Percentiles rank a stretch among this genome's conserved stretches.
These are phyloP conservation scores for Haemorhous mexicanus DNA, from an alignment of 2,113 vertebrate genomes.

Conservation along the genomic window DNA sequence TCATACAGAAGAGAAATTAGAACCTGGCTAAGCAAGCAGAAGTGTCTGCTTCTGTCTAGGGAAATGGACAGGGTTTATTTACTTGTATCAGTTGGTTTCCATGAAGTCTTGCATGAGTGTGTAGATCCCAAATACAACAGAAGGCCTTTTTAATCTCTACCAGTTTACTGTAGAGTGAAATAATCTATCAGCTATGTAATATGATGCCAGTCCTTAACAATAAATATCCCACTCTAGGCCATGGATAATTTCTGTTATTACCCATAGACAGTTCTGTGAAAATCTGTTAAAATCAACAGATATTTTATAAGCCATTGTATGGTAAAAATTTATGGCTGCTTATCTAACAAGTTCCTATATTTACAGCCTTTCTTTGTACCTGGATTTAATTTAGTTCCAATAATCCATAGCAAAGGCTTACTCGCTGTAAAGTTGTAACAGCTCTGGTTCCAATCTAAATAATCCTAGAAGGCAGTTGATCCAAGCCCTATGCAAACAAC, in stretches of 20 bases:
- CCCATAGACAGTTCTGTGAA: background rate
- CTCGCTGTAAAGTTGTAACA: background rate
- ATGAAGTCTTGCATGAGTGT: background rate
- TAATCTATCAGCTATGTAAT: background rate
- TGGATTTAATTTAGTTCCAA: constrained; percentile 43
- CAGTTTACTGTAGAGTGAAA: background rate
- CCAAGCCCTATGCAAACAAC: constrained; percentile 38
- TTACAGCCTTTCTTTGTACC: constrained; percentile 34
- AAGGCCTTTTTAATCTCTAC: background rate
- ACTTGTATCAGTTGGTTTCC: background rate
- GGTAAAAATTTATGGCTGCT: background rate
- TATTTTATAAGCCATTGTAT: background rate
- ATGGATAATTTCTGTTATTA: background rate
- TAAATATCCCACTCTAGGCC: background rate
- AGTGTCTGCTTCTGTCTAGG: background rate
- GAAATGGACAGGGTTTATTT: background rate
- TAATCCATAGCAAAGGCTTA: constrained; percentile 33
- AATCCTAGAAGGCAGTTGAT: constrained; percentile 48
- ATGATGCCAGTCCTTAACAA: background rate
- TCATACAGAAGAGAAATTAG: background rate
- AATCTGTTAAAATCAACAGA: constrained; percentile 5
- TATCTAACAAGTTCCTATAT: constrained; percentile 11
- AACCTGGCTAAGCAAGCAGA: background rate
- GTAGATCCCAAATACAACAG: background rate
- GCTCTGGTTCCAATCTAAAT: constrained; percentile 64